Conservation (phyloP, 2,113 vertebrate species). For the Pomatorhinus ruficollis region DNA sequence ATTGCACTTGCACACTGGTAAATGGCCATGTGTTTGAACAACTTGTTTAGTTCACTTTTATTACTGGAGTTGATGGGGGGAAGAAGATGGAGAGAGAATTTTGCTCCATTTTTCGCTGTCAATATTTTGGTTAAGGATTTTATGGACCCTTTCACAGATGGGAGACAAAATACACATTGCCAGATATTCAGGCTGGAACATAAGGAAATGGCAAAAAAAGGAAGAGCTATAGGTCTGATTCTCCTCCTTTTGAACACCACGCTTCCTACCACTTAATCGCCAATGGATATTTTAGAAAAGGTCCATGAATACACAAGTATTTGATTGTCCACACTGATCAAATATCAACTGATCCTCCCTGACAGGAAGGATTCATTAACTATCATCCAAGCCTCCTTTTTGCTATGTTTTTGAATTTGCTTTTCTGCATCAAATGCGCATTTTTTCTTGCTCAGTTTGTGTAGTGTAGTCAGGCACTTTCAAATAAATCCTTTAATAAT, state of each 20-base stretch:
- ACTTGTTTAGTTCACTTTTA: background rate
- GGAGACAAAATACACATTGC: background rate
- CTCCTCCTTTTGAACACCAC: background rate
- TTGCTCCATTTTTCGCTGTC: background rate
- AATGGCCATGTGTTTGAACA: background rate
- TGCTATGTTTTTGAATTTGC: background rate
- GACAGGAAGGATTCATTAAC: background rate
- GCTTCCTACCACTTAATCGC: background rate
- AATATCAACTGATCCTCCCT: background rate
- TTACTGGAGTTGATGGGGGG: rapidly evolving
- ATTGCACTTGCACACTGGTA: background rate
- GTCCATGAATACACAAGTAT: background rate
- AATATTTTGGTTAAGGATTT: background rate
- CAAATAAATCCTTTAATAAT: background rate
- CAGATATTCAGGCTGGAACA: background rate
- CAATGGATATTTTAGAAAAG: background rate
- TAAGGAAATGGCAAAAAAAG: background rate
- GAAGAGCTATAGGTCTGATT: background rate
- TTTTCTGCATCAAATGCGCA: background rate
- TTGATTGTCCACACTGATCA: background rate
- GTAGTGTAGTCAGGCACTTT: background rate
- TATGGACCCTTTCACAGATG: background rate
- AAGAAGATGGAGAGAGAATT: background rate
- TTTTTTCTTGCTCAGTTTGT: background rate
- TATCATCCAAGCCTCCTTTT: background rate